Percentiles rank a stretch among this genome's conserved stretches.
These are phyloP conservation scores for Tinamus major DNA, from an alignment of 2,797 vertebrate genomes.

Conservation along the genomic window DNA sequence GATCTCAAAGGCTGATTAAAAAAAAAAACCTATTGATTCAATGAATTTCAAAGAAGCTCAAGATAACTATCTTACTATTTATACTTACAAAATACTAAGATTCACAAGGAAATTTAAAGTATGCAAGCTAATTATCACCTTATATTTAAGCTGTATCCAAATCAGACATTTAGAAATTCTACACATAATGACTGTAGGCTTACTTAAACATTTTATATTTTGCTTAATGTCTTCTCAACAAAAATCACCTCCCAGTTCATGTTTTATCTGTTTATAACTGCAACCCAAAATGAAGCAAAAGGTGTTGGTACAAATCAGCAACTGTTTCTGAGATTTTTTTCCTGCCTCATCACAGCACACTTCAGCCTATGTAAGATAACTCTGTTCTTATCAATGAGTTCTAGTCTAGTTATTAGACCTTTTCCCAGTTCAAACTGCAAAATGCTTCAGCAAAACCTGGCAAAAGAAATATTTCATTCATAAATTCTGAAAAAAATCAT, in stretches of 20 bases:
- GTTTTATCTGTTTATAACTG: background rate
- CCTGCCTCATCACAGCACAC: background rate
- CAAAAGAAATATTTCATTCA: background rate
- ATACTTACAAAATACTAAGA: conserved; percentile 9
- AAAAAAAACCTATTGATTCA: background rate
- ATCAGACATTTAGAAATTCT: background rate
- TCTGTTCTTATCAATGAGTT: background rate
- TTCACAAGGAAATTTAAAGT: conserved; percentile 23
- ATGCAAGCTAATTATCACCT: background rate
- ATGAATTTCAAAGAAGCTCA: conserved; percentile 29
- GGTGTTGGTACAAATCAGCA: background rate
- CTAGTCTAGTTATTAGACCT: background rate
- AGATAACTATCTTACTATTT: conserved; percentile 15
- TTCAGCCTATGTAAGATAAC: background rate
- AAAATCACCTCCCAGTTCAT: background rate
- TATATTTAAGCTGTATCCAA: background rate
- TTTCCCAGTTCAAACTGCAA: background rate
- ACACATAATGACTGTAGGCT: background rate
- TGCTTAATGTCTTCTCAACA: background rate
- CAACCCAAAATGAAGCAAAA: background rate
- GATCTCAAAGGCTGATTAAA: background rate
- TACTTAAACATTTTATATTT: background rate
- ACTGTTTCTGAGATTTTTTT: background rate
- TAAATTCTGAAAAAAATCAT: background rate
- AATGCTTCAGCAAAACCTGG: background rate